phyloP scores from a whole-genome alignment of 2,113 vertebrate species.

The Sylvietta virens region DNA sequence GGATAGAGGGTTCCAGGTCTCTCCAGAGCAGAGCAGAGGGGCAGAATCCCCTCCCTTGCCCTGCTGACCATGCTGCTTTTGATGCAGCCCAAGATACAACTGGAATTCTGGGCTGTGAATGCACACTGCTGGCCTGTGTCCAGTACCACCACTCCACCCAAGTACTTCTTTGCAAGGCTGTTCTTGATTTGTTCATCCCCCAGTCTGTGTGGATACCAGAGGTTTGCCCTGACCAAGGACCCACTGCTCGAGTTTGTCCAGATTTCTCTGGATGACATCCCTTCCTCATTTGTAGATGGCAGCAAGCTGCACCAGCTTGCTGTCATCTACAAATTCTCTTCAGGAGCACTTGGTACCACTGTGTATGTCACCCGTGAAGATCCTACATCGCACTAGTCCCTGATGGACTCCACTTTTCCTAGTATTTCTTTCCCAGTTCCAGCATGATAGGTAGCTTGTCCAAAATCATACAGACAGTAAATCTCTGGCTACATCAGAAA shows the following conservation, averaged over 20 bases:
- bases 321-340: not conserved
- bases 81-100: not conserved
- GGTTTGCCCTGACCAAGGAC: not conserved
- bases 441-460: not conserved
- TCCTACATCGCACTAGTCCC: rapidly evolving
- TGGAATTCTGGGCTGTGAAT: not conserved
- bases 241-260: not conserved
- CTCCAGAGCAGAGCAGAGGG: not conserved
- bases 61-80: rapidly evolving
- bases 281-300: too few relatives aligned
- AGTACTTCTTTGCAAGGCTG: not conserved
- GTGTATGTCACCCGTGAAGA: rapidly evolving
- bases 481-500: not conserved
- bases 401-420: not conserved
- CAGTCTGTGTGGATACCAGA: not conserved
- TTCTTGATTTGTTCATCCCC: not conserved
- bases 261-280: not conserved
- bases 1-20: not conserved
- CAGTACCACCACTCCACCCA: not conserved
- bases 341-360: not conserved
- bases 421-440: not conserved
- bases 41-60: not conserved
- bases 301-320: too few relatives aligned
- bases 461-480: not conserved
- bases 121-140: too few relatives aligned